Conservation (phyloP, 2,113 vertebrate species). For the Tetrao urogallus region DNA sequence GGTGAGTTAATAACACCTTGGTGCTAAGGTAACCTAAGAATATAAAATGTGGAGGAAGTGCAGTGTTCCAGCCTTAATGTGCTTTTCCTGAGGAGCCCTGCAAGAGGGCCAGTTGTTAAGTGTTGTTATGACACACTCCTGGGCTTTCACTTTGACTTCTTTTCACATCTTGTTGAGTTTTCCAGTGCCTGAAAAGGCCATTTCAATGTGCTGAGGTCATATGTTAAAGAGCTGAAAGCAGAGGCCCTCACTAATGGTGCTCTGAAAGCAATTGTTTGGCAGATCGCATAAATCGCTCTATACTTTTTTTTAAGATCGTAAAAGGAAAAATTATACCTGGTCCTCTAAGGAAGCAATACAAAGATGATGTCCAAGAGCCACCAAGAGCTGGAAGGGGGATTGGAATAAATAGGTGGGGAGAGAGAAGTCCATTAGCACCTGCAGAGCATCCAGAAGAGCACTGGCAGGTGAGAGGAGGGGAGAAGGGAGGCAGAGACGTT, state of each 20-base stretch:
- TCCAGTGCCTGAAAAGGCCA: neutral
- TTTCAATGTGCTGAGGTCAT: constrained; percentile 30
- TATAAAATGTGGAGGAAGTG: neutral
- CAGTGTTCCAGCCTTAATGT: neutral
- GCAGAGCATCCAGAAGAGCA: neutral
- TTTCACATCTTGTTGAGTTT: constrained; percentile 36
- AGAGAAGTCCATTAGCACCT: neutral
- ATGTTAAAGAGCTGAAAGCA: constrained; percentile 43
- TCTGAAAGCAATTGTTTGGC: constrained; percentile 36
- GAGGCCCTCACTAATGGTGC: neutral
- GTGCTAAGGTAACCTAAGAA: neutral
- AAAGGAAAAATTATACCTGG: constrained; percentile 27
- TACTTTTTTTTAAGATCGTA: neutral
- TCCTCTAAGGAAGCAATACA: neutral
- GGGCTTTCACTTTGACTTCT: constrained; percentile 43
- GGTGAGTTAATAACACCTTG: neutral
- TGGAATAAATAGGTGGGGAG: neutral
- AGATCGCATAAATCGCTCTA: neutral
- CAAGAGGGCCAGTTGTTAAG: constrained; percentile 6
- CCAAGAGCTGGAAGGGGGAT: neutral
- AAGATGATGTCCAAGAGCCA: constrained; percentile 5
- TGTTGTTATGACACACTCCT: constrained; percentile 11
- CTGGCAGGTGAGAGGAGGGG: neutral
- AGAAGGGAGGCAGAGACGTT: neutral
- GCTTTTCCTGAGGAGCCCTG: neutral